Evolutionary conservation across 2,113 vertebrate species (phyloP), one percentile per base, ranked within the genome.

Genomic region (Chiloscyllium plagiosum): DNA sequence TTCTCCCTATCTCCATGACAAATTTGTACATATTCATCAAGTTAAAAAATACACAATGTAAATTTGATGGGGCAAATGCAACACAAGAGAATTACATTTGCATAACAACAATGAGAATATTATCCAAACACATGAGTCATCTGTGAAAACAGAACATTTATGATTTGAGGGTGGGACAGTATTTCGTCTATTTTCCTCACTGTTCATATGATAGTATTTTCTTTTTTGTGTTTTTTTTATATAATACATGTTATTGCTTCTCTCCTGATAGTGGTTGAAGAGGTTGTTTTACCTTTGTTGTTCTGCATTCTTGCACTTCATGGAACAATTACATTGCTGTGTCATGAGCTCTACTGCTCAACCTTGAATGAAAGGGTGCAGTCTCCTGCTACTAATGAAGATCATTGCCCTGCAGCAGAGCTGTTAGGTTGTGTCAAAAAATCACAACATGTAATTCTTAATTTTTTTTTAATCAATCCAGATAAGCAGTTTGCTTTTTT

Each of bases 311-410:
- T 93, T 93, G 89, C 89, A 66, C 89, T 93, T 93, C 89, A 24
- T n/a, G n/a, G 61, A 93, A 93, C 61, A 93, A 66, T 37, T 66
- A 37, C 89, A 66, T 17, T 42, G 61, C 61, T 93, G 89, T 66
- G 89, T 37, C 89, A 93, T 66, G 61, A 66, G 89, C 61, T 66
- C 89, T 22, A 19, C 61, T 42, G 89, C 61, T 93, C 89, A 93
- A 93, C 61, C 61, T 66, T 93, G 15, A 93, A 93, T 93, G 89
- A 93, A 93, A 93, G 89, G 61, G 52, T 61, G 87, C 87, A 90
- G 87, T 93, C 89, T 93, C 66, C 89, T 93, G 89, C 89, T 93
- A 93, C n/a, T 93, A 93, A 93, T 93, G 61, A 66, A 93, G 61
- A 93, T 37, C 61, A 66, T 10, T 22, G 37, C 89, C 89, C 89